A percentile compares a stretch with the other conserved stretches of the same genome.
Evolutionary conservation across 2,888 invertebrate genomes (phyloP).

Genomic region (Latrodectus elegans): DNA sequence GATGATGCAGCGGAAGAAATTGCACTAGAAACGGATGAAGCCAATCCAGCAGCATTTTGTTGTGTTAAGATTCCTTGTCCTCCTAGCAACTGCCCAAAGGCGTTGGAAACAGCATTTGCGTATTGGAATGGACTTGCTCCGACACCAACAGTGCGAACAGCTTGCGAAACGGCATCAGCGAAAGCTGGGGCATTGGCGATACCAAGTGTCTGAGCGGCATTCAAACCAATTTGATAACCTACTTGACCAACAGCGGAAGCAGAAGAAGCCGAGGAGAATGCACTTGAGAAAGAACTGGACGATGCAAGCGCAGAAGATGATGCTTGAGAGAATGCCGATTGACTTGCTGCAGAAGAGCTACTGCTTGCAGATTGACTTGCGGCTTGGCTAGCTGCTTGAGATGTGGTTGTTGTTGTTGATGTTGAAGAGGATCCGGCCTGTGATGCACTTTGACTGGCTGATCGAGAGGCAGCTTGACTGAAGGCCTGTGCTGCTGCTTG

Average conservation of each 20-base stretch:
- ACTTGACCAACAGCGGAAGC: constrained; percentile 1
- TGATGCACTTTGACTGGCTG: background rate
- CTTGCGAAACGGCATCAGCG: constrained; percentile 7
- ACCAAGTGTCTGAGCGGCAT: background rate
- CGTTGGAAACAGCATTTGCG: background rate
- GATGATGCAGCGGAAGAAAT: constrained; percentile 1
- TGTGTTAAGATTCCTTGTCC: background rate
- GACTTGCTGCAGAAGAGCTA: background rate
- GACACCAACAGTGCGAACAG: background rate
- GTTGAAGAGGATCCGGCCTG: background rate
- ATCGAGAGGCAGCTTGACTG: background rate
- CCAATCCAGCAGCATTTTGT: constrained; percentile 13
- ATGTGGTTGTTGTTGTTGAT: background rate
- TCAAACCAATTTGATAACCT: constrained; percentile 3
- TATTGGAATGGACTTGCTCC: constrained; percentile 24
- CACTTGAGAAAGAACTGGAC: constrained; percentile 27
- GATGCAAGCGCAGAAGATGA: constrained; percentile 10
- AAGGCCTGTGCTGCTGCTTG: constrained; percentile 7
- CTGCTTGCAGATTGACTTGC: background rate
- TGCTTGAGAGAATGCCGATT: constrained; percentile 12
- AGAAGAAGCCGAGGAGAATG: constrained; percentile 22
- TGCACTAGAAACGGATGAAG: constrained; percentile 6
- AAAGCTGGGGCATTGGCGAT: background rate
- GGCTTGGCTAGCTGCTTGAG: background rate
- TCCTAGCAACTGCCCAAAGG: constrained; percentile 1